Base-by-base conservation (phyloP, 2,888 invertebrate species). In the Hofmannophila pseudospretella region DNA sequence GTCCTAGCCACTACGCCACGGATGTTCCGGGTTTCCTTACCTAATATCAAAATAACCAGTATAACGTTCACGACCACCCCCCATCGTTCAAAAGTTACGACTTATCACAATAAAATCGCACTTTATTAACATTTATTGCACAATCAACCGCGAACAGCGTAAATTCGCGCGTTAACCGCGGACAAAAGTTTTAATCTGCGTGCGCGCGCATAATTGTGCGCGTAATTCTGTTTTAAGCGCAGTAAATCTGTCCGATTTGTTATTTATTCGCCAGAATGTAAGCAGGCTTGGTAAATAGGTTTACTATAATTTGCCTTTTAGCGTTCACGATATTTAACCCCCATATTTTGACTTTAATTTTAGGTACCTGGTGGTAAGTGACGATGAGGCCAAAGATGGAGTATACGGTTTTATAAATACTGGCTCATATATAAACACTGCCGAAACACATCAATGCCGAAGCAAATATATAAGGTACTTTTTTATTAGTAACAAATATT, bases 201-300 rank as follows among this genome's bases (percentile, higher is more conserved):
- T 67, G 61, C 59, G 66, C 58, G 58, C 67, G 67, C 65, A 64
- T 67, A 67, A 67, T 67, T 57, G 42, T 55, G 43, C 34, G 32
- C 45, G 53, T 57, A 52, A 63, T 60, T 59, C 52, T 57, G 49
- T 58, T 60, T 50, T 54, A 58, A 50, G 41, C 49, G 32, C 56
- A 56, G 64, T 67, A 67, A 67, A 67, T 65, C 64, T 67, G 67
- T 59, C 67, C 45, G 51, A 54, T 59, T 56, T 42, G 65, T 65
- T 65, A 67, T 67, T 67, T 67, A 67, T 67, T 47, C 39, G 54
- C 57, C 57, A 57, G 50, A 55, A 50, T 55, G 60, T 58, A 61
- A 59, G 53, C 54, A 52, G 40, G 39, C 44, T 38, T 49, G 49
- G 53, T 55, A 34, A 32, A 34, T 31, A 34, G 39, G 31, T 31